Percentiles rank a stretch among this genome's conserved stretches.
These are phyloP conservation scores for Paralichthys olivaceus DNA, from an alignment of 2,113 vertebrate species.

Conservation along the genomic window DNA sequence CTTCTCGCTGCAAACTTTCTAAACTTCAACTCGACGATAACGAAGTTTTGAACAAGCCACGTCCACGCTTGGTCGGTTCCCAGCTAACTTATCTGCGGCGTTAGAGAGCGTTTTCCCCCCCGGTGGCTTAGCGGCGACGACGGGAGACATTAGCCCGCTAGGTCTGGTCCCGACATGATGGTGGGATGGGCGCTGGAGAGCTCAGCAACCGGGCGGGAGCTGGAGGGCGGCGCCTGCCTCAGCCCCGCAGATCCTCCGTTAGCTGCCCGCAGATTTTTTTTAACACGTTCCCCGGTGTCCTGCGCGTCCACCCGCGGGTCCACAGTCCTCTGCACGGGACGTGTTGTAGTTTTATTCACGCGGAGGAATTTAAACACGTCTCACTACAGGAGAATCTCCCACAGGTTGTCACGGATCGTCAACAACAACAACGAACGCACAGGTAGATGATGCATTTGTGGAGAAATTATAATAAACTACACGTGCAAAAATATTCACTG, in stretches of 20 bases:
- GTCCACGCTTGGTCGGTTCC: background rate
- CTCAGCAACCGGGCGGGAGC: conserved; percentile 13
- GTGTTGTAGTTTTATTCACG: too few species aligned
- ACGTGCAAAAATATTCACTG: too few species aligned
- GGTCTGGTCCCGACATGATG: conserved; percentile 59
- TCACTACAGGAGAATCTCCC: too few species aligned
- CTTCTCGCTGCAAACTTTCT: background rate
- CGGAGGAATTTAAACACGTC: too few species aligned
- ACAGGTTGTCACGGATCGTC: too few species aligned
- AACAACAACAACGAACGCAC: too few species aligned
- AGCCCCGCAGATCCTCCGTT: conserved; percentile 30
- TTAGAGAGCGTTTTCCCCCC: background rate
- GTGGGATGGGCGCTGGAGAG: conserved; percentile 56
- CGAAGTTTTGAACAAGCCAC: background rate
- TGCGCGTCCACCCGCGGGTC: background rate
- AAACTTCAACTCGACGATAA: too few species aligned
- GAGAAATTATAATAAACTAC: too few species aligned
- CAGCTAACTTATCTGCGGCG: background rate
- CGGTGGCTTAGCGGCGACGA: background rate
- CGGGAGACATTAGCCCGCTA: conserved; percentile 43
- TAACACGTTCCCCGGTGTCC: background rate
- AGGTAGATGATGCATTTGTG: too few species aligned
- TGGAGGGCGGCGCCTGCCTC: conserved; percentile 61
- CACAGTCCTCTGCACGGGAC: too few species aligned
- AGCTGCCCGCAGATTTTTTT: background rate